These are phyloP conservation scores for Plebejus anna DNA, from an alignment of 2,888 invertebrate genomes.

Conservation along the genomic window DNA sequence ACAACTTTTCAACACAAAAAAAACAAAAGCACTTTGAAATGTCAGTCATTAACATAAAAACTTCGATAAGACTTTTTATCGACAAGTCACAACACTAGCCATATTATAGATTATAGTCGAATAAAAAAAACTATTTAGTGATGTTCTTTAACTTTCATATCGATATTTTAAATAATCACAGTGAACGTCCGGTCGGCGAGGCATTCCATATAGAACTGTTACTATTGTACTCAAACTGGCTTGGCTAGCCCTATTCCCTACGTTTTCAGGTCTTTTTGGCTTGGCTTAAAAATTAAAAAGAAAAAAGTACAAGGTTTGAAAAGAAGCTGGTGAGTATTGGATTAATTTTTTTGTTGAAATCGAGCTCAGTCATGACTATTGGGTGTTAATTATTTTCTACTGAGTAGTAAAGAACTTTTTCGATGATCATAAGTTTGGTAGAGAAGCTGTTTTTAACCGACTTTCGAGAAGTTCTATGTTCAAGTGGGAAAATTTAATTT, in stretches of 20 bases:
- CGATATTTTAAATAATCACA: neutral
- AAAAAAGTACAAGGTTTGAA: neutral
- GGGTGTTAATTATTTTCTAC: neutral
- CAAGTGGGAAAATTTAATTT: too few relatives aligned
- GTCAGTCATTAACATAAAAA: neutral
- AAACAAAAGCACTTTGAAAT: neutral
- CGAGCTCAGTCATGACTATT: neutral
- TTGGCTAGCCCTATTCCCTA: neutral
- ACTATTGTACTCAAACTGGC: slow-evolving; percentile 7
- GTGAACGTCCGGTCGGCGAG: neutral
- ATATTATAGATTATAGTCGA: neutral
- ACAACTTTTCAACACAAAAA: neutral
- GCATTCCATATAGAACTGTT: slow-evolving; percentile 17
- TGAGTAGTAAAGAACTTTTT: neutral
- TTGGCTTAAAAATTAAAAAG: neutral
- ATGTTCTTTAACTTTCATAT: slow-evolving; percentile 9
- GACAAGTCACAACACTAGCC: slow-evolving; percentile 3
- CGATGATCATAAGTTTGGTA: neutral
- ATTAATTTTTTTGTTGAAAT: neutral
- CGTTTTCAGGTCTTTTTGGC: slow-evolving; percentile 18
- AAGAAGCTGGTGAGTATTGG: neutral
- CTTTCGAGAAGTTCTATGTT: too few relatives aligned
- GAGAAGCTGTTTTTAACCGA: neutral
- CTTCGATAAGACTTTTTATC: neutral
- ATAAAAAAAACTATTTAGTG: neutral